Evolutionary conservation across 2,113 vertebrate genomes (phyloP).

Genomic region (Fregetta grallaria): DNA sequence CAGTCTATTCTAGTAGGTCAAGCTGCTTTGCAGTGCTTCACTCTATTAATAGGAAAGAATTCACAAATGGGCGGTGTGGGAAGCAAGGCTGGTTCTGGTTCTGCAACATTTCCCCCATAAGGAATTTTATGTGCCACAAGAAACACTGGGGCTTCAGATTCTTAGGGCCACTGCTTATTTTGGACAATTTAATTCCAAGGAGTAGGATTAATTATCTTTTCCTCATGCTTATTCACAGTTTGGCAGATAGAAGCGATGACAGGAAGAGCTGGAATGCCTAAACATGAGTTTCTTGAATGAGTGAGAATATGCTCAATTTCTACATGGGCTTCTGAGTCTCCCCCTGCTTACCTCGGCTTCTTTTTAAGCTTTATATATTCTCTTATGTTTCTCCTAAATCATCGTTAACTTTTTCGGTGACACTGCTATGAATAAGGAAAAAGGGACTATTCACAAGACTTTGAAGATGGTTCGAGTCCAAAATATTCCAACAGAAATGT

Average conservation of each 20-base stretch:
- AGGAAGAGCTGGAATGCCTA: not conserved
- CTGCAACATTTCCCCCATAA: not conserved
- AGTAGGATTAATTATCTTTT: not conserved
- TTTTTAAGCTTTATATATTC: not conserved
- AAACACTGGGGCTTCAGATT: not conserved
- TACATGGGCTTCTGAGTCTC: not conserved
- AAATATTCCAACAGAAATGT: not conserved
- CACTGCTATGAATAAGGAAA: not conserved
- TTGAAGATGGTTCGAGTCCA: not conserved
- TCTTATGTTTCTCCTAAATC: not conserved
- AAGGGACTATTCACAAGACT: not conserved
- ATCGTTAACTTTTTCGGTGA: not conserved
- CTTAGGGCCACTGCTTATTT: not conserved
- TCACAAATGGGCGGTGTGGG: not conserved
- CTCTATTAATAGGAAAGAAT: conserved; percentile 29
- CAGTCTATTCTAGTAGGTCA: not conserved
- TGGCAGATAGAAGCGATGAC: not conserved
- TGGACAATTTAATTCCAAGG: not conserved
- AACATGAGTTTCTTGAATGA: conserved; percentile 1
- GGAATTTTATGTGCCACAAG: not conserved
- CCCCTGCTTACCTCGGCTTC: not conserved
- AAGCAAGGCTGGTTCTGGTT: conserved; percentile 7
- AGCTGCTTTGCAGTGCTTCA: not conserved
- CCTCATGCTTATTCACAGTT: not conserved
- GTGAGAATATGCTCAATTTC: not conserved